These are phyloP conservation scores for Rhagologus leucostigma DNA, from an alignment of 2,113 vertebrate species.

Conservation along the genomic window DNA sequence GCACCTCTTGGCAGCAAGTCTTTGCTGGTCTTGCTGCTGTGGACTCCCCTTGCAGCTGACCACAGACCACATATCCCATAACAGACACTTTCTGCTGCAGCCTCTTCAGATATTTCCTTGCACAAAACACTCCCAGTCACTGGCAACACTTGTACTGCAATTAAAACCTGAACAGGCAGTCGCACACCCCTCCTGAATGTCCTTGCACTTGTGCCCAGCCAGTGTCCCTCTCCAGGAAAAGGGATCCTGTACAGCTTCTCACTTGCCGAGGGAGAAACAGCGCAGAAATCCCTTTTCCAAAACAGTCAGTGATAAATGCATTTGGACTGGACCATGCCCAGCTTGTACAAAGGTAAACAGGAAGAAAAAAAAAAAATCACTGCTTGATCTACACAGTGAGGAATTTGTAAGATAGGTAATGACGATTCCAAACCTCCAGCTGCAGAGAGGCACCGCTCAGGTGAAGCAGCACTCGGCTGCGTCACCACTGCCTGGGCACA, in stretches of 20 bases:
- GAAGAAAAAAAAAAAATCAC: neutral
- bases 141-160: neutral
- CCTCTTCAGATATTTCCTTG: neutral
- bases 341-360: neutral
- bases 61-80: fast-evolving
- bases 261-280: fast-evolving
- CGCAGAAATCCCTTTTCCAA: neutral
- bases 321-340: neutral
- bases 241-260: neutral
- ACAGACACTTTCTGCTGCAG: neutral
- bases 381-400: fast-evolving
- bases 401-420: neutral
- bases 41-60: neutral
- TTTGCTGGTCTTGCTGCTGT: neutral
- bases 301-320: neutral
- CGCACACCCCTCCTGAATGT: fast-evolving
- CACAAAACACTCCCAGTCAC: neutral
- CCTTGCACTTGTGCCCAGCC: neutral
- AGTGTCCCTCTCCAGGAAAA: neutral
- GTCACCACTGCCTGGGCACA: neutral
- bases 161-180: neutral
- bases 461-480: neutral
- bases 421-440: neutral
- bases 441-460: neutral
- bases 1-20: neutral